A percentile compares a stretch with the other conserved stretches of the same genome.
These are phyloP conservation scores for Agriotes lineatus DNA, from an alignment of 2,888 invertebrate genomes.

Conservation along the genomic window DNA sequence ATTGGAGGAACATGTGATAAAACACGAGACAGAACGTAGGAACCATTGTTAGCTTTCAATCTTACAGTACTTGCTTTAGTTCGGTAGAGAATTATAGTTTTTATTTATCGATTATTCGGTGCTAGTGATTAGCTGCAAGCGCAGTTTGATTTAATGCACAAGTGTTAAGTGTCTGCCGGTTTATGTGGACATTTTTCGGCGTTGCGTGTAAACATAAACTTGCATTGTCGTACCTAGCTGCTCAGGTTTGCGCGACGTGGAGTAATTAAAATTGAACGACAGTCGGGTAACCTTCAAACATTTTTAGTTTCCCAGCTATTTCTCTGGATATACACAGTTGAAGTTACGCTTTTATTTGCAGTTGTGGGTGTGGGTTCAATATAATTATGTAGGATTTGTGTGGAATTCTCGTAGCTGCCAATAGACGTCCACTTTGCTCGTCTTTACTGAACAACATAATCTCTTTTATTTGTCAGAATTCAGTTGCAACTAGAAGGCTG, in stretches of 20 bases:
- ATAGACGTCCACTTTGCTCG: not conserved
- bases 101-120: slow-evolving; percentile 10
- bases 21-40: slow-evolving; percentile 10
- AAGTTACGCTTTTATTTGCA: slow-evolving; percentile 25
- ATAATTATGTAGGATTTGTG: slow-evolving; percentile 23
- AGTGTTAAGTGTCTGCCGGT: slow-evolving; percentile 19
- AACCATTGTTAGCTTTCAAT: slow-evolving; percentile 8
- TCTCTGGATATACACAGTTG: too few relatives aligned
- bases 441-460: too few relatives aligned
- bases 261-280: too few relatives aligned
- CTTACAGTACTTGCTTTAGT: slow-evolving; percentile 9
- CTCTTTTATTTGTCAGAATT: too few relatives aligned
- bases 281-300: too few relatives aligned
- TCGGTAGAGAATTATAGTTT: slow-evolving; percentile 17
- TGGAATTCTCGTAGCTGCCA: slow-evolving; percentile 31
- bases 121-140: slow-evolving; percentile 2
- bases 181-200: slow-evolving; percentile 21
- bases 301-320: too few relatives aligned
- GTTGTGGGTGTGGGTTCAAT: slow-evolving; percentile 32
- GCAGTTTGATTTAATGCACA: slow-evolving; percentile 18
- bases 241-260: too few relatives aligned
- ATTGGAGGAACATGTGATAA: slow-evolving; percentile 34
- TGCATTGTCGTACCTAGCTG: slow-evolving; percentile 18
- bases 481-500: too few relatives aligned
- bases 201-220: slow-evolving; percentile 13